phyloP scores from a whole-genome alignment of 2,888 invertebrate species.

The Nemurella pictetii region DNA sequence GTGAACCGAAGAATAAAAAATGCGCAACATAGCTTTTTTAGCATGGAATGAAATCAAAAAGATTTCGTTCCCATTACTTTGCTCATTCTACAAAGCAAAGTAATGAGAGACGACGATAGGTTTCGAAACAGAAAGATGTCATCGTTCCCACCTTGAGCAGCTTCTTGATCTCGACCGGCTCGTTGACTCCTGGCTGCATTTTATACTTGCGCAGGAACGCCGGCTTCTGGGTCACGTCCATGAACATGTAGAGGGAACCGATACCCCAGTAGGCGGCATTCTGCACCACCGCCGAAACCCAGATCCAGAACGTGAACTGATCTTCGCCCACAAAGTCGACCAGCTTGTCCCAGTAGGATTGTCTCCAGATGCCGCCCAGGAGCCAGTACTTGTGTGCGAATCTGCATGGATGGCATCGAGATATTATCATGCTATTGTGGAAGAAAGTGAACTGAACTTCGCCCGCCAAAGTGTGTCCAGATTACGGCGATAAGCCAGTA shows the following conservation, averaged over 20 bases:
- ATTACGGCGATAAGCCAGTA: constrained; percentile 84
- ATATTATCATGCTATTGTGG: too few relatives aligned
- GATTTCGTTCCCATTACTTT: too few relatives aligned
- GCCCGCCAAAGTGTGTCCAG: constrained; percentile 74
- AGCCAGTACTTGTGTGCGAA: constrained; percentile 59
- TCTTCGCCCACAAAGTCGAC: constrained; percentile 68
- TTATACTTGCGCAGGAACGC: constrained; percentile 54
- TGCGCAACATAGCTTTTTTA: too few relatives aligned
- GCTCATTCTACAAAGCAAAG: too few relatives aligned
- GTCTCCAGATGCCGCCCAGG: constrained; percentile 73
- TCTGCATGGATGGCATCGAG: too few relatives aligned
- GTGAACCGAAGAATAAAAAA: too few relatives aligned
- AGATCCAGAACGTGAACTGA: constrained; percentile 65
- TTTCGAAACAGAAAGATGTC: too few relatives aligned
- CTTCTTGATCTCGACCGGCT: constrained; percentile 47
- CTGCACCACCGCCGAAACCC: constrained; percentile 44
- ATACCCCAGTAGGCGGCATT: constrained; percentile 1
- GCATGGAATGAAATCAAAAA: too few relatives aligned
- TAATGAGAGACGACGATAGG: too few relatives aligned
- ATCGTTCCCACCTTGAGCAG: constrained; percentile 41
- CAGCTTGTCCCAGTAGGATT: constrained; percentile 76
- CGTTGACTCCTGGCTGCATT: constrained; percentile 54
- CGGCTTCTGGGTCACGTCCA: constrained; percentile 54
- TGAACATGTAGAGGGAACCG: constrained; percentile 45
- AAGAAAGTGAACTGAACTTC: constrained; percentile 67